Evolutionary conservation across 2,797 vertebrate genomes (phyloP), one percentile per base, ranked within the genome.

Genomic region (Lophotriccus pileatus): DNA sequence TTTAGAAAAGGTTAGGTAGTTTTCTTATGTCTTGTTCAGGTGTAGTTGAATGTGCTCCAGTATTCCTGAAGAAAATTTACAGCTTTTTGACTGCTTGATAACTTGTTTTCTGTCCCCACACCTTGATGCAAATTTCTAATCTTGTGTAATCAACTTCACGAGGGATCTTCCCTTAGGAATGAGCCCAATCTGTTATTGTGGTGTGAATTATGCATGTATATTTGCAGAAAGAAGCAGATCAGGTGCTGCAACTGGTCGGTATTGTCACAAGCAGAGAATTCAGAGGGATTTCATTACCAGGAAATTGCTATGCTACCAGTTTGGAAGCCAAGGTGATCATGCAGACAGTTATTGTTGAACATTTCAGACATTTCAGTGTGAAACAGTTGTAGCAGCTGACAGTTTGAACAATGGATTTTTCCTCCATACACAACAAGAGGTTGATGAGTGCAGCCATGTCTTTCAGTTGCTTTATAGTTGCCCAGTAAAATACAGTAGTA

Each of bases 161-260:
- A 67, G n/a, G 41, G 63, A 83, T 52, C 43, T n/a, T 69, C 12
- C 18, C 21, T 56, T 75, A 52, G 34, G 16, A 69, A 47, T 39
- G 34, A 72, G 43, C 24, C 34, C 44, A n/a, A 73, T 63, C 32
- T 72, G 9, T 63, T 52, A 64, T 4, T 72, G 34, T 12, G 3
- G 14, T 63, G 25, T 28, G 16, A 52, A 49, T 44, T 59, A 7
- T 68, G 15, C 8, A 4, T 1, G 1, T 53, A 23, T 3, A 0
- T 75, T 84, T 90, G 24, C 7, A 9, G 44, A 72, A 87, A 22
- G n/a, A 41, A 52, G 16, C 1, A 4, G 12, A 68, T 72, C 13
- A 49, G 7, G 5, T 79, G 27, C 60, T 62, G 58, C n/a, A 55
- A 1, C 2, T 37, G 22, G 7, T 24, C 89, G 21, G 11, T 12